These are phyloP conservation scores for Prochilodus magdalenae DNA, from an alignment of 2,113 vertebrate species.

Conservation along the genomic window DNA sequence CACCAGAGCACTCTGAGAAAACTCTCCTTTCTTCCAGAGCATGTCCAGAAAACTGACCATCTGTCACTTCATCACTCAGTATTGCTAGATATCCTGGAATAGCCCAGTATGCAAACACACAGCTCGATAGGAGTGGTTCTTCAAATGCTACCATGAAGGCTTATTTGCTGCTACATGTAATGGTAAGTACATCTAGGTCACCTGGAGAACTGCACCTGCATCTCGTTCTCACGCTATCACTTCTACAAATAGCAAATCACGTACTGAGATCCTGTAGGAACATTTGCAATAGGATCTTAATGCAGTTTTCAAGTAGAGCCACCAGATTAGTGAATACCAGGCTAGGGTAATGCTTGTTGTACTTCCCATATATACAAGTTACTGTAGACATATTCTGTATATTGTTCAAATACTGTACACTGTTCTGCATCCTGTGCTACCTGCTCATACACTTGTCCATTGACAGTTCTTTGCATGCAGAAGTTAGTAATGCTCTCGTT, in stretches of 20 bases:
- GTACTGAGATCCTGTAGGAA: background rate
- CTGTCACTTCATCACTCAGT: background rate
- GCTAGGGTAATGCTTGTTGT: conserved; percentile 2
- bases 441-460: background rate
- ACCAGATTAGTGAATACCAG: background rate
- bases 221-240: background rate
- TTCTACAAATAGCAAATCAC: background rate
- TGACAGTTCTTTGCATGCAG: background rate
- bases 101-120: background rate
- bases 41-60: no score
- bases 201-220: background rate
- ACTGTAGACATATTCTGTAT: background rate
- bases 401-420: background rate
- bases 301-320: background rate
- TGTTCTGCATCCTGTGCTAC: background rate
- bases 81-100: background rate
- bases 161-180: conserved; percentile 10
- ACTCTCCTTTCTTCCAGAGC: background rate
- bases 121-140: background rate
- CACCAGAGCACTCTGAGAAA: background rate
- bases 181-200: background rate
- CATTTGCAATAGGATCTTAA: background rate
- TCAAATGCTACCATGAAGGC: background rate
- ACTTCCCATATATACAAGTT: background rate
- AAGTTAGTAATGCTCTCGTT: conserved; percentile 23